Base-by-base conservation (phyloP, 2,888 invertebrate species). In the Germaria angustata region DNA sequence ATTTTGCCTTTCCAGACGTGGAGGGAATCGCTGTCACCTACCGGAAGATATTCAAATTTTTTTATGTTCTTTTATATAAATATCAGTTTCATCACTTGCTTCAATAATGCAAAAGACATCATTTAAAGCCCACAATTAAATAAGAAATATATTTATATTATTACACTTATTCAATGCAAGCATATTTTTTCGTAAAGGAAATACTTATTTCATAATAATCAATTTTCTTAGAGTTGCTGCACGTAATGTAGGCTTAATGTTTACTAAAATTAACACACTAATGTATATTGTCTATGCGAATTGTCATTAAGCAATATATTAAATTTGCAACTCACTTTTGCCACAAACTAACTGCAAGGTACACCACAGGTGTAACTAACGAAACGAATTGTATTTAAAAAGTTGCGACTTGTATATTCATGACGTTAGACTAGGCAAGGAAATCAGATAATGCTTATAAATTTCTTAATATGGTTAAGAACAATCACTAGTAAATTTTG, bases 241-340 rank as follows among this genome's bases (percentile, higher is more conserved):
- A 55, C 15, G 6, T 55, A 34, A 34, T 55, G 55, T 55, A 55
- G 55, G 55, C 55, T 55, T 55, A 32, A 55, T 55, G 15, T 55
- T 55, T 36, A 2, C 11, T 8, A 11, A 8, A 36, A 36, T 5
- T 0, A 39, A 39, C 13, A 53, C 15, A 32, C 15, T 24, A 32
- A 53, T 53, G 28, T 53, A 7, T 32, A 53, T 15, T 32, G 53
- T 32, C 53, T 53, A 9, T 24, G 32, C 28, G 24, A 32, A 15
- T 53, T 15, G 28, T 53, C 32, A 53, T 53, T 32, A 53, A 53
- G 32, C 53, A 53, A 53, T 28, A 15, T 28, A 15, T 2, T 15
- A 32, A 53, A 32, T 53, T 53, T 53, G 15, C n/a, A n/a, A 15
- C 15, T 32, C 13, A 15, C 17, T 32, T 53, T 53, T 28, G 15